A percentile compares a stretch with the other conserved stretches of the same genome.
These are phyloP conservation scores for Crotophaga sulcirostris DNA, from an alignment of 2,113 vertebrate species.

Conservation along the genomic window DNA sequence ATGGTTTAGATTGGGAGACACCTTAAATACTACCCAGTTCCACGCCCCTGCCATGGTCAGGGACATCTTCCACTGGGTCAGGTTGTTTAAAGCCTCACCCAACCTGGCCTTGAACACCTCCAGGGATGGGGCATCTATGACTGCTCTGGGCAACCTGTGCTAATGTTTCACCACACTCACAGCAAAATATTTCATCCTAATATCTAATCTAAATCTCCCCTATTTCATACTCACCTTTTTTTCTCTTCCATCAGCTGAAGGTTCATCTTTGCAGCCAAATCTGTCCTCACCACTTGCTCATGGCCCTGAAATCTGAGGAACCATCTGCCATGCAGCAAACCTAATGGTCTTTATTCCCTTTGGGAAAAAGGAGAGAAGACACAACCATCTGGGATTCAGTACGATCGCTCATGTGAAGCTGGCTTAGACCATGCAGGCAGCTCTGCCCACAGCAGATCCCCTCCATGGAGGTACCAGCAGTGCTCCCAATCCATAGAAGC, in stretches of 20 bases:
- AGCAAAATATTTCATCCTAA: no score
- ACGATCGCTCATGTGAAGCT: not conserved
- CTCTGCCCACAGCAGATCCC: not conserved
- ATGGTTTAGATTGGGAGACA: no score
- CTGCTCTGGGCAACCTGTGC: no score
- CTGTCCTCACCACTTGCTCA: not conserved
- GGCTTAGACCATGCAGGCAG: not conserved
- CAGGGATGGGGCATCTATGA: no score
- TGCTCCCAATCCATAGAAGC: not conserved
- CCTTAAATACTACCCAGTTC: no score
- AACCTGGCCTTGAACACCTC: no score
- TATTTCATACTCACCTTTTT: no score
- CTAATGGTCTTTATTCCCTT: not conserved
- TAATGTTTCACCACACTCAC: no score
- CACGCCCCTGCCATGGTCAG: no score
- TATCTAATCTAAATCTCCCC: no score
- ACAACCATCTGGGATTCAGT: fast-evolving
- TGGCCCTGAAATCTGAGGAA: fast-evolving
- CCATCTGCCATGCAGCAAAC: fast-evolving
- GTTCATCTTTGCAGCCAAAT: not conserved
- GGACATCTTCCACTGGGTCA: no score
- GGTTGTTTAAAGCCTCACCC: no score
- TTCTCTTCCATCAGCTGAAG: not conserved
- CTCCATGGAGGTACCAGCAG: fast-evolving
- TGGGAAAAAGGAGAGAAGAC: not conserved